phyloP scores from a whole-genome alignment of 2,888 invertebrate species.

The Caenorhabditis afra region DNA sequence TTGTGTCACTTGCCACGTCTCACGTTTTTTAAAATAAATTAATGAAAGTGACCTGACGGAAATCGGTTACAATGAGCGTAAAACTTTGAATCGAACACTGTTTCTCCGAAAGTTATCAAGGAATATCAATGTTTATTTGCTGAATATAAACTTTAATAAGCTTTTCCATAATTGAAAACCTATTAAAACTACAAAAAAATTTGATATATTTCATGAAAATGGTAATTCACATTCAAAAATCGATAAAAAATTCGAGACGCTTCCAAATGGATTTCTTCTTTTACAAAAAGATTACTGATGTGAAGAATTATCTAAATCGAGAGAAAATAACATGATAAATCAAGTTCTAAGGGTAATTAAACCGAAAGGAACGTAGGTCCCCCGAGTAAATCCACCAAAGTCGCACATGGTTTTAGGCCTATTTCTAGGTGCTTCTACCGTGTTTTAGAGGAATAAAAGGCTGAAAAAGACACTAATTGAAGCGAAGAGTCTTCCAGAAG shows the following conservation, averaged over 20 bases:
- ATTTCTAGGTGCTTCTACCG: background rate
- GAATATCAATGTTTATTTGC: background rate
- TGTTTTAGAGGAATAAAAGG: background rate
- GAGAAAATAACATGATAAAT: conserved; percentile 12
- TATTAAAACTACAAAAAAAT: background rate
- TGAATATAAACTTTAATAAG: background rate
- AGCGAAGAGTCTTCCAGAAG: background rate
- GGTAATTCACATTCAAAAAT: conserved; percentile 18
- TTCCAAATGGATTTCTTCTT: conserved; percentile 4
- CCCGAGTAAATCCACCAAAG: background rate
- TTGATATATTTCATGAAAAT: conserved; percentile 7
- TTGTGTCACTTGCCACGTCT: background rate
- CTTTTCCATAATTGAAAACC: background rate
- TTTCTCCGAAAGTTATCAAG: background rate
- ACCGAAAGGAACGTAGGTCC: background rate
- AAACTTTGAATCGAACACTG: background rate
- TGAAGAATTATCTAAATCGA: background rate
- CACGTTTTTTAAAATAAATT: too few relatives aligned
- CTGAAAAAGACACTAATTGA: conserved; percentile 18
- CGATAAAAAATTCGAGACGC: conserved; percentile 25
- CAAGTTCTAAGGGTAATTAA: background rate
- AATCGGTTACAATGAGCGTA: background rate
- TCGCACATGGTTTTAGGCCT: background rate
- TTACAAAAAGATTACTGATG: background rate
- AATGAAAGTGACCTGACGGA: background rate